phyloP scores from a whole-genome alignment of 2,888 invertebrate species.

The Chironomus riparius region DNA sequence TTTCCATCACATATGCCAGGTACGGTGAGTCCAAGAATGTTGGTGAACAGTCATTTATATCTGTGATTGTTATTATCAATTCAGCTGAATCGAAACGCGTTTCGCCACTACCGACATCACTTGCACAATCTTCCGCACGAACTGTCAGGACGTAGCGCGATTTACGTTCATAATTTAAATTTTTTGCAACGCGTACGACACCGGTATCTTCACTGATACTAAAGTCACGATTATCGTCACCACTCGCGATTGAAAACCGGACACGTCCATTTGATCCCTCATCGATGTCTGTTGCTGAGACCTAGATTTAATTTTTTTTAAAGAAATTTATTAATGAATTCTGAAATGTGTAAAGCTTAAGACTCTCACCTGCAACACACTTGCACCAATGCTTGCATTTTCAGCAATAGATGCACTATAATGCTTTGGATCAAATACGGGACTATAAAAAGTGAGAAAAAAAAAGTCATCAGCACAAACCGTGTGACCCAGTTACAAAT shows the following conservation, averaged over 20 bases:
- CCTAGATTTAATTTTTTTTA: conserved; percentile 44
- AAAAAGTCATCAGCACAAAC: neutral
- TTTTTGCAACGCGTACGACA: conserved; percentile 81
- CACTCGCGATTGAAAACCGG: conserved; percentile 78
- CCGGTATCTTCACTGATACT: conserved; percentile 88
- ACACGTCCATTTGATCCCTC: conserved; percentile 85
- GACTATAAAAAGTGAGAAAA: conserved; percentile 44
- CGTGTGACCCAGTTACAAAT: too few species aligned
- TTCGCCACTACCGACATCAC: conserved; percentile 49
- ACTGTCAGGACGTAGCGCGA: conserved; percentile 74
- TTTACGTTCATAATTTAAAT: conserved; percentile 86
- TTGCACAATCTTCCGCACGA: conserved; percentile 79
- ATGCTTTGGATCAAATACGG: conserved; percentile 79
- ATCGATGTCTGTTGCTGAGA: conserved; percentile 81
- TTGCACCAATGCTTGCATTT: conserved; percentile 88
- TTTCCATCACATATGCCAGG: conserved; percentile 87
- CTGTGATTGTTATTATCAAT: conserved; percentile 73
- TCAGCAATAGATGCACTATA: conserved; percentile 86
- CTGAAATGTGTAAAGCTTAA: too few species aligned
- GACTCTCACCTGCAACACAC: conserved; percentile 64
- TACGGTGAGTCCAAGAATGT: conserved; percentile 92
- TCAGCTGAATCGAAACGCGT: conserved; percentile 67
- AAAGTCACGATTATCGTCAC: conserved; percentile 85
- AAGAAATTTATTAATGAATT: neutral
- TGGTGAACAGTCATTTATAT: conserved; percentile 91